Evolutionary conservation across 37 sponge, comb jelly and placozoan genomes (phyloP).

Genomic region (Halichondria panicea): DNA sequence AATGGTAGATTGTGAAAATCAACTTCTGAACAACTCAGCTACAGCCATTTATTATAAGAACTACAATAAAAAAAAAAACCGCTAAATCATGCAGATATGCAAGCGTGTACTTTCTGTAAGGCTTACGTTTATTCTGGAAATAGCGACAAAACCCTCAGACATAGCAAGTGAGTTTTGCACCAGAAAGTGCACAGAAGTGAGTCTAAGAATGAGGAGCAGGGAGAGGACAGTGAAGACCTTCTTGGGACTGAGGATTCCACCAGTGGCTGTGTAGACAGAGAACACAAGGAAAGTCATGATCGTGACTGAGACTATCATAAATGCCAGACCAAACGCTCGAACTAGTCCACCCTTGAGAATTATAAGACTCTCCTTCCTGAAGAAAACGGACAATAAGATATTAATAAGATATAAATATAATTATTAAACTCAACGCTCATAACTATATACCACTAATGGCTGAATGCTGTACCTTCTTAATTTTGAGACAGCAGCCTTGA

Average conservation of each 20-base stretch:
- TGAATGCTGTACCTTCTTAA: slow-evolving; percentile 63
- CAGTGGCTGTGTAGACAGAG: slow-evolving; percentile 23
- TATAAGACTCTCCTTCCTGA: slow-evolving; percentile 24
- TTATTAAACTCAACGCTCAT: too few species aligned
- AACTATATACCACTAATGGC: too few species aligned
- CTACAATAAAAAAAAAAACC: too few species aligned
- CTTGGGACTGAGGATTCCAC: slow-evolving; percentile 34
- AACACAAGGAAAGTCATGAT: slow-evolving; percentile 23
- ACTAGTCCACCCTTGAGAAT: slow-evolving; percentile 16
- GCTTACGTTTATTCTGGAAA: slow-evolving; percentile 24
- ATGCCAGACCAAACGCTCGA: slow-evolving; percentile 6
- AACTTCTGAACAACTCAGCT: too few species aligned
- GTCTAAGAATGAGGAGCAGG: slow-evolving; percentile 11
- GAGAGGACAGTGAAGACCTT: slow-evolving; percentile 41
- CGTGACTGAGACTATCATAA: slow-evolving; percentile 5
- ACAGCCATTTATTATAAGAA: too few species aligned
- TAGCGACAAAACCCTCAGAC: slow-evolving; percentile 15
- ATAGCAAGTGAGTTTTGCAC: background rate
- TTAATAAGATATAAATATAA: too few species aligned
- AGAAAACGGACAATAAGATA: too few species aligned
- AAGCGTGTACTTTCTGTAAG: too few species aligned
- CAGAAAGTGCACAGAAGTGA: slow-evolving; percentile 24
- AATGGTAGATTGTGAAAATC: too few species aligned
- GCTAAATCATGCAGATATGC: too few species aligned
- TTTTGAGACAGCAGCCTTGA: slow-evolving; percentile 27